A percentile compares a stretch with the other conserved stretches of the same genome.
These are phyloP conservation scores for Ciconia boyciana DNA, from an alignment of 2,113 vertebrate genomes.

Conservation along the genomic window DNA sequence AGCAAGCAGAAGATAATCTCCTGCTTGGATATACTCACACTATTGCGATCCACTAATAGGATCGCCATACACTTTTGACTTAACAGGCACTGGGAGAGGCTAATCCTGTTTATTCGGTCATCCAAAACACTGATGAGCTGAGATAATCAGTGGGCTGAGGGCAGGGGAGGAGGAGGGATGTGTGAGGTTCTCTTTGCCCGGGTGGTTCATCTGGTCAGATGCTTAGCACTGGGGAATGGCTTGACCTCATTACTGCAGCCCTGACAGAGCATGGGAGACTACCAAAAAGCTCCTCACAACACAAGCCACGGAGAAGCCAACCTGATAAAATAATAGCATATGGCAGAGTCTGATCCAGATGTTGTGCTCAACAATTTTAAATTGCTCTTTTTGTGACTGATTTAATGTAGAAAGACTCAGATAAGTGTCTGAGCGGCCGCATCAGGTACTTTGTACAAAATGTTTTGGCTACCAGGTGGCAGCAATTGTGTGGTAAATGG, in stretches of 20 bases:
- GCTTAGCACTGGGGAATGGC: not conserved
- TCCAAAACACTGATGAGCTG: conserved; percentile 42
- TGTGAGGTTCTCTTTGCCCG: not conserved
- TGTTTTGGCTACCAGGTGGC: not conserved
- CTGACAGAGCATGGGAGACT: not conserved
- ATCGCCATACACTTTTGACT: conserved; percentile 42
- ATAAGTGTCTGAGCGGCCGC: not conserved
- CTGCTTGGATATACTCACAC: conserved; percentile 16
- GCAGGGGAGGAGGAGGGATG: not conserved
- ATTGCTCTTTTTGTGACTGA: not conserved
- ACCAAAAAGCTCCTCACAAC: not conserved
- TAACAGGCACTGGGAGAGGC: conserved; percentile 23
- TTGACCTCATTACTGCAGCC: not conserved
- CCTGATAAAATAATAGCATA: not conserved
- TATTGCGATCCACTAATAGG: conserved; percentile 24
- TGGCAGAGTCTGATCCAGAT: not conserved
- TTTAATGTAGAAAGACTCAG: not conserved
- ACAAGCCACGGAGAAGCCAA: not conserved
- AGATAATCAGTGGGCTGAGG: conserved; percentile 27
- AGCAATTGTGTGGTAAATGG: not conserved
- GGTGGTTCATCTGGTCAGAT: not conserved
- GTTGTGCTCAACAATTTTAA: not conserved
- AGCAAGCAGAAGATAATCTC: conserved; percentile 52
- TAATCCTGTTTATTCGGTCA: conserved; percentile 68
- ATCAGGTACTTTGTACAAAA: not conserved